Base-by-base conservation (phyloP, 1,140 invertebrate genomes). In the Aplysia californica region DNA sequence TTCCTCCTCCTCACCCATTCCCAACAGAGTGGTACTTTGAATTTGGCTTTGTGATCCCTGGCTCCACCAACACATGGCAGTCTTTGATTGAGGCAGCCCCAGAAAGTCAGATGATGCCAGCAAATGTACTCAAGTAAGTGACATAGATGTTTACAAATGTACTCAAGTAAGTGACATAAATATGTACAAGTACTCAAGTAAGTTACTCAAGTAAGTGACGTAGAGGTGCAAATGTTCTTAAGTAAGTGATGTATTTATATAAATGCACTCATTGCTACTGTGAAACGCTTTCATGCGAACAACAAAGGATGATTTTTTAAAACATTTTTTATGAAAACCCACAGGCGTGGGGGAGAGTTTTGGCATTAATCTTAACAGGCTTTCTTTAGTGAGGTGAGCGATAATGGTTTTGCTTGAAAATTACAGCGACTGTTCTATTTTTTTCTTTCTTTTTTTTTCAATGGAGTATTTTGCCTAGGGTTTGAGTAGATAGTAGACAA, bases 61-160 rank as follows among this genome's bases (percentile, higher is more conserved):
- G 97, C 83, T 99, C 98, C 26, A 99, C 97, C 58, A 99, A 99
- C 90, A 99, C 98, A 3, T 99, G 98, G 98, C 97, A 99, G 89
- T 98, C 95, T 75, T 92, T 97, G 26, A 98, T 99, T 82, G 97
- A 99, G 91, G 97, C 98, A 44, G 98, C 98, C 0, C 98, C 98
- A 2, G 98, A 99, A 90, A 98, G 96, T 78, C 97, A 99, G 91
- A 99, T 99, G 98, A 98, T 99, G 96, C 98, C 98, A 56, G 97
- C 98, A 1, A 97, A 96, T 91, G 93, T 99, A 79, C 92, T 99
- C 80, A 99, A 97, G 95, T 96, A 92, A 91, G 90, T 88, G 20
- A 5, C 18, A 15, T 65, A n/a, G 59, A 29, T 55, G 10, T 44
- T 41, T 3, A n/a, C 98, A 1, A 97, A 96, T 91, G 93, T 99